phyloP scores from a whole-genome alignment of 2,888 invertebrate species.

The Eulithis testata region DNA sequence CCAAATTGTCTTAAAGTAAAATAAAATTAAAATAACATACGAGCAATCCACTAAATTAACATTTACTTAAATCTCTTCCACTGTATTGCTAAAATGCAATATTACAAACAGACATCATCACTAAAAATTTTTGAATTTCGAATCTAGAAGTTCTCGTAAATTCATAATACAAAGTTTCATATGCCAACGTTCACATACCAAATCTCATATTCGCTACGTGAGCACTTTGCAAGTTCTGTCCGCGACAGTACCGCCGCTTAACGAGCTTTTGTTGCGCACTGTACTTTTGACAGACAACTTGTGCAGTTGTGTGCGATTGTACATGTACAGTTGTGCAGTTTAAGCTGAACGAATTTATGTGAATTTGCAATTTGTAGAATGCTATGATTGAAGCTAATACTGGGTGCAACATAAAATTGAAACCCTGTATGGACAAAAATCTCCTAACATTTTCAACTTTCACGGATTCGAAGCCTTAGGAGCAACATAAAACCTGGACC shows the following conservation, averaged over 20 bases:
- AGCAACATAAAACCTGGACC: too few species aligned
- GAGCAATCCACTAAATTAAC: too few species aligned
- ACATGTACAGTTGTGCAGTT: constrained; percentile 8
- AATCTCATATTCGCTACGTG: constrained; percentile 27
- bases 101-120: constrained; percentile 3
- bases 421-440: too few species aligned
- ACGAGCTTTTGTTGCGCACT: constrained; percentile 41
- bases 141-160: neutral
- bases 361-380: constrained; percentile 1
- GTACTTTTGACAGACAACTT: constrained; percentile 28
- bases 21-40: too few species aligned
- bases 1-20: too few species aligned
- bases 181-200: constrained; percentile 11
- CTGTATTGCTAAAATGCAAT: neutral
- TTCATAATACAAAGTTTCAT: constrained; percentile 11
- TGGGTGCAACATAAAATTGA: too few species aligned
- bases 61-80: too few species aligned
- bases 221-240: constrained; percentile 34
- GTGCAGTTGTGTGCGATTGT: constrained; percentile 5
- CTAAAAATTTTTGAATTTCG: neutral
- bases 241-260: constrained; percentile 39
- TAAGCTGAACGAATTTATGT: neutral
- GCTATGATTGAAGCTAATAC: neutral
- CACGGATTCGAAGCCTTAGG: too few species aligned
- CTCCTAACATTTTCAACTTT: too few species aligned